Evolutionary conservation across 2,888 invertebrate species (phyloP).

Genomic region (Polymixis flavicincta): DNA sequence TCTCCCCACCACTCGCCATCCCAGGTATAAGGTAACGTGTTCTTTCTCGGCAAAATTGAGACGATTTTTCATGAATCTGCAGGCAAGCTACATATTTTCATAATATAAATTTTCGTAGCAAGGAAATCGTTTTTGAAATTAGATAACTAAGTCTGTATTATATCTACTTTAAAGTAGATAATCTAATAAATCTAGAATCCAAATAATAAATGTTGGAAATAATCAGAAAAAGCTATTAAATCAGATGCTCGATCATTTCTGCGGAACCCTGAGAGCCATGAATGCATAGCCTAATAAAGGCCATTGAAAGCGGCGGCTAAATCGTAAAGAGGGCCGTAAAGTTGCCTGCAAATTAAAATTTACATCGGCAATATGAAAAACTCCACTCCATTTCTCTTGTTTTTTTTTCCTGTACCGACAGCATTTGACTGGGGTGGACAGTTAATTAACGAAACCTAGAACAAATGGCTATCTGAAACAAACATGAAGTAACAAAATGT

Average conservation of each 20-base stretch:
- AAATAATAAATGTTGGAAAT: conserved; percentile 7
- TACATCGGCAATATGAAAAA: conserved; percentile 90
- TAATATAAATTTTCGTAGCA: conserved; percentile 29
- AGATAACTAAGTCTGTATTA: not conserved
- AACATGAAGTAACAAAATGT: conserved; percentile 74
- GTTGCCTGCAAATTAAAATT: conserved; percentile 90
- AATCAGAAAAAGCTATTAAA: conserved; percentile 46
- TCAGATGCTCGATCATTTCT: conserved; percentile 68
- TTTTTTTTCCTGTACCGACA: conserved; percentile 82
- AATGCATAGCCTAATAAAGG: conserved; percentile 88
- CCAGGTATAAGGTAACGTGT: conserved; percentile 52
- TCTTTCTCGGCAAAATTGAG: conserved; percentile 49
- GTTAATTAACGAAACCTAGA: conserved; percentile 88
- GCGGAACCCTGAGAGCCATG: conserved; percentile 78
- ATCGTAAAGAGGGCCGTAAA: conserved; percentile 89
- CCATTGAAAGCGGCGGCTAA: conserved; percentile 86
- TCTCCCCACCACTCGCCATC: conserved; percentile 11
- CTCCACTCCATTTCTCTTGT: conserved; percentile 84
- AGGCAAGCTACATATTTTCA: conserved; percentile 42
- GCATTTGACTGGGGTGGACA: conserved; percentile 86
- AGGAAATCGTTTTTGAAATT: conserved; percentile 23
- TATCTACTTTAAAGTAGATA: not conserved
- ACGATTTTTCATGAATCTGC: conserved; percentile 52
- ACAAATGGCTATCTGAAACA: conserved; percentile 81
- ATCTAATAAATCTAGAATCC: not conserved